Evolutionary conservation across 2,113 vertebrate species (phyloP), one percentile per base, ranked within the genome.

Genomic region (Plectropomus leopardus): DNA sequence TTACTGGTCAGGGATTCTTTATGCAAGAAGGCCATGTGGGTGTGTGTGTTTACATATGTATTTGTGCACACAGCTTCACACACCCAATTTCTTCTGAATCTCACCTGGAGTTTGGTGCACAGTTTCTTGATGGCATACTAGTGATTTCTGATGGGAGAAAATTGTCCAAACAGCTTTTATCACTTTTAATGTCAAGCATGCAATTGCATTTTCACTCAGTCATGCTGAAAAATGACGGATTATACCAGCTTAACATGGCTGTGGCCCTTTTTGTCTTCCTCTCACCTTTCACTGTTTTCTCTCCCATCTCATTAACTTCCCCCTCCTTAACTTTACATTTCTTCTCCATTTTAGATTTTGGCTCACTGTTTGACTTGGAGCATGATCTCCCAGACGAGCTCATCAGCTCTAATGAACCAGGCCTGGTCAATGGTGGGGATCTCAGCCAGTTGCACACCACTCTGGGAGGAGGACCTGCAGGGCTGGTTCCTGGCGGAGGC

Each of bases 371-470:
- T 89, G 98, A 99, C 93, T 94, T 99, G 95, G 98, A 99, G 93
- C 97, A 98, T 3, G 97, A 99, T 88, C 96, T 99, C 87, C 98
- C 98, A 65, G 98, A 99, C 88, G 98, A 99, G 94, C 95, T 99
- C 85, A 99, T 99, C 92, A 99, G 88, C 94, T 96, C 97, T 69
- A 96, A 95, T 40, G 97, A 99, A 82, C 87, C 97, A 82, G 96
- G 95, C 90, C 93, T 99, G 80, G 94, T 96, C 88, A 99, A 99
- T 87, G 98, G 98, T 50, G 94, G 94, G n/a, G 98, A 99, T 90
- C 95, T 98, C 89, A 96, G 94, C 94, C 97, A 98, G 92, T 92
- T 98, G 88, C 97, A 97, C 92, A 96, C 95, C 89, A 97, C 95
- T 83, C 92, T 98, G 90, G 96, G 96, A 88, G 94, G 96, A 86